phyloP scores from a whole-genome alignment of 2,797 vertebrate genomes.

The Artibeus lituratus region DNA sequence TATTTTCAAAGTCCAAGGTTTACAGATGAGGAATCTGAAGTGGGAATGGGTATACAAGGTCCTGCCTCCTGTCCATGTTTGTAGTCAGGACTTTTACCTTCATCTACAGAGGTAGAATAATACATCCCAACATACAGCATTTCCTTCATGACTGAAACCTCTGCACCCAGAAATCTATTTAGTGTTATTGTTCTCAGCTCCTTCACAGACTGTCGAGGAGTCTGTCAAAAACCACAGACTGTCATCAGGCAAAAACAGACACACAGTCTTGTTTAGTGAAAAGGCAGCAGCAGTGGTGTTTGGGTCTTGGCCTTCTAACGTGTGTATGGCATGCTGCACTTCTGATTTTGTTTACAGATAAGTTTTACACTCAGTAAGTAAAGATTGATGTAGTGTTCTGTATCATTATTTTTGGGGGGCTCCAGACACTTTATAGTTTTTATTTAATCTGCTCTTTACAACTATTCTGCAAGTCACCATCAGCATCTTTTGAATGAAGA shows the following conservation, averaged over 20 bases:
- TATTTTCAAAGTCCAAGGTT: neutral
- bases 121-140: neutral
- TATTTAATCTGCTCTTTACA: too few species aligned
- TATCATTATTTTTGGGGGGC: too few species aligned
- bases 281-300: neutral
- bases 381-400: neutral
- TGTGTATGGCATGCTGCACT: neutral
- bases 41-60: neutral
- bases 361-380: neutral
- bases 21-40: neutral
- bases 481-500: too few species aligned
- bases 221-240: neutral
- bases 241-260: neutral
- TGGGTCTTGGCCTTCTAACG: neutral
- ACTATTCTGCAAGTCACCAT: too few species aligned
- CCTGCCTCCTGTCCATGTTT: fast-evolving
- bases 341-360: neutral
- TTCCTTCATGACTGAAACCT: neutral
- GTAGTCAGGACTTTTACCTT: neutral
- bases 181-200: neutral
- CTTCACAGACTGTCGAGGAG: neutral
- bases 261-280: neutral
- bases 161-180: neutral
- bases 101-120: neutral
- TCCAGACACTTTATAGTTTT: too few species aligned